Base-by-base conservation (phyloP, 2,888 invertebrate species). In the Neria commutata region DNA sequence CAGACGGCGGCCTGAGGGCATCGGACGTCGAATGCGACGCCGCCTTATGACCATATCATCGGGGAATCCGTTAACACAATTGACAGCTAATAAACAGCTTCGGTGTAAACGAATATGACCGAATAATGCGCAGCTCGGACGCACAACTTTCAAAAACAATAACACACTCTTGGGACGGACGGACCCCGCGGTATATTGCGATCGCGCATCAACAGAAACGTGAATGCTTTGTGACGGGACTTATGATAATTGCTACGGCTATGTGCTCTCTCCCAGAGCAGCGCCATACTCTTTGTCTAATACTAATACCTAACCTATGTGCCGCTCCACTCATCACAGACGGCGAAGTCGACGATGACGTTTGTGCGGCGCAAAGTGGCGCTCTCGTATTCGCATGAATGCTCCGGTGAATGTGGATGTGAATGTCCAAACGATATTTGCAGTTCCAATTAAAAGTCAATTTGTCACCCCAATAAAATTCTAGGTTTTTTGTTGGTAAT, bases 401-500 rank as follows among this genome's bases (percentile, higher is more conserved):
- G 26, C 21, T 26, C 6, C 26, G 34, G 49, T 52, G 40, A 25
- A 23, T 40, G 26, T 52, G 17, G 6, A 24, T 25, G 19, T 24
- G 10, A 37, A 8, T 37, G 24, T 23, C 24, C 25, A 34, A 55
- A 56, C 54, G 25, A 53, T 54, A 40, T 26, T 34, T 45, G 46
- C 29, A 50, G 52, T 62, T 62, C 60, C 51, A 58, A 56, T 60
- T 62, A 60, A 64, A 62, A 57, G 40, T 40, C 37, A 54, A 64
- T 64, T 62, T 62, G 64, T 62, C 64, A 64, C 26, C 54, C 51
- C 29, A 56, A 57, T 50, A 56, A 42, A 58, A 40, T 37, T 45
- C 26, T n/a, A n/a, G 26, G 25, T 23, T 26, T 17, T 33, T 19
- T 17, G n/a, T 16, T 26, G 29, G 6, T 29, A 11, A 6, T 11